Evolutionary conservation across 2,888 invertebrate species (phyloP), one percentile per base, ranked within the genome.

Genomic region (Ptycholaimellus sp.): DNA sequence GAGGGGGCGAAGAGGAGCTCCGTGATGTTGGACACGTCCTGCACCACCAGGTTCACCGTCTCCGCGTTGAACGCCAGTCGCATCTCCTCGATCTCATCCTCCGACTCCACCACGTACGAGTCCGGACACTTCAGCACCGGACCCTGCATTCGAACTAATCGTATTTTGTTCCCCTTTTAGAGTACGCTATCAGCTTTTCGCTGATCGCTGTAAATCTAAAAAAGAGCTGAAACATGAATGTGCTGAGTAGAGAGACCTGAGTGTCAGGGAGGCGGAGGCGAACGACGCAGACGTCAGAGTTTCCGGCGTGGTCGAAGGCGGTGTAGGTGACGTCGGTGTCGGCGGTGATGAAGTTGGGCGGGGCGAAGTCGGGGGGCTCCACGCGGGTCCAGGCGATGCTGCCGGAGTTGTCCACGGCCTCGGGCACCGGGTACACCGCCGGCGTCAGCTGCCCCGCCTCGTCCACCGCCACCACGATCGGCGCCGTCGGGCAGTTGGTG

Each of bases 271-370:
- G 49, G 38, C 55, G 81, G 23, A 93, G 81, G 51, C 83, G 82
- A 22, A 93, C 82, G 66, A 80, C 78, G 56, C 93, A 93, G 56
- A 83, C 82, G 13, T 87, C 93, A 13, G 83, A 83, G 56, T 93
- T 93, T 46, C 87, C 87, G 55, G 87, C 87, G 52, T 80, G 82
- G 63, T 93, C 93, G 53, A 81, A 90, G 3, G 90, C 93, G 1
- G 85, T 76, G 53, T 87, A 93, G 64, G 81, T 76, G 0, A 87
- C 80, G 21, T 81, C 77, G 54, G 78, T 79, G 45, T 85, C 82
- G 29, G 37, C 35, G 9, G 46, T 44, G 31, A 58, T 44, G 36
- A 47, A 46, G 3, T 43, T 37, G 5, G 54, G 56, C 13, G 52
- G 49, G 7, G 40, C 36, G 37, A 87, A 87, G 49, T 77, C 80